Base-by-base conservation (phyloP, 2,113 vertebrate species). In the Scortum barcoo region DNA sequence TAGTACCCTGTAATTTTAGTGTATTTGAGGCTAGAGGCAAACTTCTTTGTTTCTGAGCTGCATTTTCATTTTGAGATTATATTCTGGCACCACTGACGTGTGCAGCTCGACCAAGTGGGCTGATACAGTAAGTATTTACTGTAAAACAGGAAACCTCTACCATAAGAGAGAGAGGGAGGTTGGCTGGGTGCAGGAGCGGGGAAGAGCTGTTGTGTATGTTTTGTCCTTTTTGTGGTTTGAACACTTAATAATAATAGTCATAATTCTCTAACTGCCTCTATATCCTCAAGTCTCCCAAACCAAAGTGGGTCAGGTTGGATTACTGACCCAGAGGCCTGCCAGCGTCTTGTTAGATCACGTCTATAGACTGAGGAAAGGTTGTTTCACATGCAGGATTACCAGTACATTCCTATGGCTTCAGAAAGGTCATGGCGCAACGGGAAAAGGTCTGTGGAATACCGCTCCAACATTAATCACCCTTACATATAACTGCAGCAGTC, bases 321-420 rank as follows among this genome's bases (percentile, higher is more conserved):
- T 57, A 3, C 14, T 53, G 36, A 57, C 22, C 46, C 38, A 36
- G 38, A 62, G 72, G 30, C 30, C 22, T 44, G 54, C 33, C 68
- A 56, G 51, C 30, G 0, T 56, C 70, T 44, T 20, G 28, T 78
- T 50, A 16, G 61, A 72, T 86, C 75, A 71, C 5, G 24, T 62
- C 75, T 63, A 28, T 22, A 44, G 20, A 26, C 71, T 24, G 14
- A 30, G 26, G 26, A 66, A n/a, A 65, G 28, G n/a, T 24, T 58
- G 40, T 54, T 74, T 84, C 40, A 50, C 26, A 63, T 58, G 36
- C 20, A 42, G 74, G 70, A 76, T 76, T 81, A 73, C 9, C 46
- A 42, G 11, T 2, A 68, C 44, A 60, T 75, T 80, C 78, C 74
- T 68, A 26, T 48, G 71, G 40, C 40, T 76, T 79, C 33, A 19